These are phyloP conservation scores for Trichogramma dendrolimi DNA, from an alignment of 2,888 invertebrate genomes.

Conservation along the genomic window DNA sequence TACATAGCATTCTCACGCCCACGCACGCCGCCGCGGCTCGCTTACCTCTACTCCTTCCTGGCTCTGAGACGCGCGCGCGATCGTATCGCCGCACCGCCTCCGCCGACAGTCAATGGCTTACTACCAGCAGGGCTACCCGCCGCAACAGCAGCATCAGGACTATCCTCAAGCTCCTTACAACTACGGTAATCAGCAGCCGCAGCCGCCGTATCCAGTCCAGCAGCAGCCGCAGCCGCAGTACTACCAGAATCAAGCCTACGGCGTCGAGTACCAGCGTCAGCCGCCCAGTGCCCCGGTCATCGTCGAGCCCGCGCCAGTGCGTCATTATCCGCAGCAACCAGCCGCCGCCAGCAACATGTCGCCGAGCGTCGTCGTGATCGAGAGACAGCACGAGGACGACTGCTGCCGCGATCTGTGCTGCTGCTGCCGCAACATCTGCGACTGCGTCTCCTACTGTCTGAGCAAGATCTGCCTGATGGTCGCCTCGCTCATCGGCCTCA, in stretches of 20 bases:
- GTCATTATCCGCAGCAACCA: background rate
- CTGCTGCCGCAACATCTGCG: background rate
- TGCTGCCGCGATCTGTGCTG: slow-evolving; percentile 4
- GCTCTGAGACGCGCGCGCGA: background rate
- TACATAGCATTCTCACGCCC: too few species aligned
- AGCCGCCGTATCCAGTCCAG: background rate
- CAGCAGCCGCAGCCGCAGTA: too few species aligned
- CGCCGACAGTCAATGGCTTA: background rate
- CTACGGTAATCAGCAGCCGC: background rate
- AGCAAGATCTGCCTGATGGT: background rate
- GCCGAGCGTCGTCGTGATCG: background rate
- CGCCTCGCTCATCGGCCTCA: background rate
- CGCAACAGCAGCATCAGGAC: background rate
- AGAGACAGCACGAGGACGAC: background rate
- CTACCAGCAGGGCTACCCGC: background rate
- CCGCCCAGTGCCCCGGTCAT: background rate
- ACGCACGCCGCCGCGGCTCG: too few species aligned
- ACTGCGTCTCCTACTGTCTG: background rate
- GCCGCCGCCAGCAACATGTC: background rate
- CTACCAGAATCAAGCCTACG: background rate
- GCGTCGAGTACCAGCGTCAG: slow-evolving; percentile 4
- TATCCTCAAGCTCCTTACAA: too few species aligned
- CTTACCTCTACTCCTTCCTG: too few species aligned
- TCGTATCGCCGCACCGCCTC: background rate
- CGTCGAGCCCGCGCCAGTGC: background rate